Base-by-base conservation (phyloP, 1,140 invertebrate genomes). In the Aphelinus atriplicis region DNA sequence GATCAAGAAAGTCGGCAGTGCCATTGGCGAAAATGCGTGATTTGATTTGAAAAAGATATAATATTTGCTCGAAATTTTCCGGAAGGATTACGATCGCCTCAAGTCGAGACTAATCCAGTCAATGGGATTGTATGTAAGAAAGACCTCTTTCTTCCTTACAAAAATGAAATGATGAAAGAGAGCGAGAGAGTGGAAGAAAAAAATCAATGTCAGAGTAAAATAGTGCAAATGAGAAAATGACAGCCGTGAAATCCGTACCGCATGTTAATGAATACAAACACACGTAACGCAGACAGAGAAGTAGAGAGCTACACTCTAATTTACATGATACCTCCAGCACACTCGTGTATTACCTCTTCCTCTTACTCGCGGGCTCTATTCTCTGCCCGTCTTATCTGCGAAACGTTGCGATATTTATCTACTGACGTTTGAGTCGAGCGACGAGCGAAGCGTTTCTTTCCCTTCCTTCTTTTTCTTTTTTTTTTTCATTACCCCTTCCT, bases 401-500 rank as follows among this genome's bases (percentile, higher is more conserved):
- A 71, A 62, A 53, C 60, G 42, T 46, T 43, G 46, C 58, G 47
- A 63, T 26, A 26, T 71, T 63, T 71, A 71, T 71, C 60, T 55
- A 10, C 58, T 43, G 45, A 62, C 50, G 26, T 43, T 48, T 46
- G 7, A 63, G 4, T 63, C 61, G 5, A 63, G 46, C 61, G 61
- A 4, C 46, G 61, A 48, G 61, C 7, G 10, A 5, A 7, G 6
- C 6, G 9, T 47, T 63, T 63, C 45, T 63, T 48, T 47, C 43
- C 61, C 47, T 48, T 2, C 3, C 26, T 26, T 26, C 26, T 26
- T 26, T 55, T 10, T 56, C 9, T 9, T 66, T 45, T 45, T 47
- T 47, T 67, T 67, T 42, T 42, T 46, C 2, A n/a, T 6, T 66
- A 4, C 3, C 43, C 1, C 10, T n/a, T 3, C 26, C 55, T 1